Evolutionary conservation across 2,888 invertebrate species (phyloP).

Genomic region (Troglohyphantes excavatus): DNA sequence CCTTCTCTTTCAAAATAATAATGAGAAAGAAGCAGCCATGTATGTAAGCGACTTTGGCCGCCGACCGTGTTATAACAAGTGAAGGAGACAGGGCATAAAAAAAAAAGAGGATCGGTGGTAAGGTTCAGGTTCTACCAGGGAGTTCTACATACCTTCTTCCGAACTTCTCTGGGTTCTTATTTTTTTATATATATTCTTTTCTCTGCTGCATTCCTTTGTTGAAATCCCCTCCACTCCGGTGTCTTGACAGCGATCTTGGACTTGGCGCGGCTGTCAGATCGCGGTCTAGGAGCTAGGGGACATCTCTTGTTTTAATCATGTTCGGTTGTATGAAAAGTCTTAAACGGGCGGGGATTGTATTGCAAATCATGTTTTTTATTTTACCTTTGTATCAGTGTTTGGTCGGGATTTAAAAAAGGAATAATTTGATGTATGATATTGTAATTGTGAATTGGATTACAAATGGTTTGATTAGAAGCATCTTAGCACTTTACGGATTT

Average conservation of each 20-base stretch:
- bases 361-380: background rate
- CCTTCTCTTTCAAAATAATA: slow-evolving; percentile 41
- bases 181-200: slow-evolving; percentile 22
- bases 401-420: background rate
- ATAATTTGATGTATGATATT: slow-evolving; percentile 44
- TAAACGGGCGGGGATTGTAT: too few species aligned
- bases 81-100: background rate
- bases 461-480: too few species aligned
- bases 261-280: background rate
- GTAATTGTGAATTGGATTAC: too few species aligned
- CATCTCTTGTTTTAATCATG: background rate
- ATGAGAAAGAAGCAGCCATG: slow-evolving; percentile 44
- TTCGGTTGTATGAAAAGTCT: too few species aligned
- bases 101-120: background rate
- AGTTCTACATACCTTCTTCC: slow-evolving; percentile 1
- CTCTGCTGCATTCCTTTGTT: slow-evolving; percentile 10
- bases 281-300: background rate
- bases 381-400: background rate
- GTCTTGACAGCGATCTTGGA: background rate
- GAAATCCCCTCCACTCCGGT: background rate
- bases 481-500: too few species aligned
- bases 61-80: slow-evolving; percentile 18
- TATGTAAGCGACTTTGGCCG: slow-evolving; percentile 55
- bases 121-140: slow-evolving; percentile 21
- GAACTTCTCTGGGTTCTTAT: too few species aligned